Evolutionary conservation across 2,888 invertebrate genomes (phyloP).

Genomic region (Gastracanthus pulcherrimus): DNA sequence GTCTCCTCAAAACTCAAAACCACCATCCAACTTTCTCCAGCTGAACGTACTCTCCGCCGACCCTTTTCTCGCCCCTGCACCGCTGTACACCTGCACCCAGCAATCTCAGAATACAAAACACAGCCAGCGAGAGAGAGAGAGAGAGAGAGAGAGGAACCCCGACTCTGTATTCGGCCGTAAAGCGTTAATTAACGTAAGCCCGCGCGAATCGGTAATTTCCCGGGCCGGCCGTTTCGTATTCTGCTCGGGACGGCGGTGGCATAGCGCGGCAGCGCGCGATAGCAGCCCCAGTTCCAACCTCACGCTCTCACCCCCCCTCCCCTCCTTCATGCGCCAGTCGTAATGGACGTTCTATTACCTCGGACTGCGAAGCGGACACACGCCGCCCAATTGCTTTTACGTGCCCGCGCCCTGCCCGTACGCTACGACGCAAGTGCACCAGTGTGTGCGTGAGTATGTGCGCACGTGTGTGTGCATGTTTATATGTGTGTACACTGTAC

Average conservation of each 20-base stretch:
- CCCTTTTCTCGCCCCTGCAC: too few species aligned
- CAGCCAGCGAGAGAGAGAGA: neutral
- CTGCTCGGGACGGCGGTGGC: conserved; percentile 25
- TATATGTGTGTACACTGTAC: too few species aligned
- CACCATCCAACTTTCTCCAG: too few species aligned
- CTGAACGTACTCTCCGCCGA: too few species aligned
- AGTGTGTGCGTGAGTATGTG: too few species aligned
- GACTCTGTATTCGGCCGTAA: conserved; percentile 16
- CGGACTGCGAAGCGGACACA: neutral
- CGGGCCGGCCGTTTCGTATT: conserved; percentile 43
- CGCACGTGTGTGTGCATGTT: too few species aligned
- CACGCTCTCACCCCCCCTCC: neutral
- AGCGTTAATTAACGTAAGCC: conserved; percentile 56
- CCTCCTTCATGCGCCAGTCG: neutral
- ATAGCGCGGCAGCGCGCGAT: conserved; percentile 4
- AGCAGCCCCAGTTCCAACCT: too few species aligned
- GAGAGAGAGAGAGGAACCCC: neutral
- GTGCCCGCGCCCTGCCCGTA: too few species aligned
- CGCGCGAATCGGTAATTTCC: conserved; percentile 54
- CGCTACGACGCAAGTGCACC: too few species aligned
- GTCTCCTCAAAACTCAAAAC: too few species aligned
- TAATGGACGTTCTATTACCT: conserved; percentile 47
- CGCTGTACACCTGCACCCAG: too few species aligned
- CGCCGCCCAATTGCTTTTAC: neutral
- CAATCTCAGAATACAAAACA: conserved; percentile 29